Evolutionary conservation across 2,888 invertebrate genomes (phyloP), one percentile per base, ranked within the genome.

Genomic region (Steinernema scapterisci): DNA sequence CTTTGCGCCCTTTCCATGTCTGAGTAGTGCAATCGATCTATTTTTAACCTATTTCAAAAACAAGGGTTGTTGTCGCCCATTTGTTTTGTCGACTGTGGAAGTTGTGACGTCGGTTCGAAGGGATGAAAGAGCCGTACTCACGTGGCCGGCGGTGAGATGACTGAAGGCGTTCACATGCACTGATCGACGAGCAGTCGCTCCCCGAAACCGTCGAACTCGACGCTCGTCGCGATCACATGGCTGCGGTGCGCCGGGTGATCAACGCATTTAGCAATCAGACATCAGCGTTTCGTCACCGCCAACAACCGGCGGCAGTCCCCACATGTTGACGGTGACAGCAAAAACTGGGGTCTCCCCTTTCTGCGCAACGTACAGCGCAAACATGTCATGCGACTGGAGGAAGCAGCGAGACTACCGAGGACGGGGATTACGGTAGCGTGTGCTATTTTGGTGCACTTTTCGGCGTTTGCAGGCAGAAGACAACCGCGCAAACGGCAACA

Each of bases 321-420:
- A 13, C 27, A 2, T 13, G 19, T 25, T 16, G 31, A 63, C 16
- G 19, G 5, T 11, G 6, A 63, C 13, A 38, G 38, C 38, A 31
- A 63, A 63, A 63, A 63, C 16, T 31, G 63, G 63, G 63, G 63
- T 27, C 25, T 63, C 23, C 63, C 63, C 63, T 38, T 27, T 63
- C 19, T 27, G 27, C 63, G 63, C 63, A 31, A 2, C 6, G 63
- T 38, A 25, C 63, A 38, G 27, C 31, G 63, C 31, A 54, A 63
- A 63, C 63, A 31, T 63, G 38, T 63, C 63, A 63, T 63, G 31
- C 9, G 63, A 63, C 23, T 31, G 27, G 27, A 63, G 31, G 38
- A 16, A 27, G 25, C 63, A 31, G 31, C 11, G 19, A 48, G 48
- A 19, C 16, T n/a, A 16, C 19, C 48, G 13, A 13, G 19, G 27